Evolutionary conservation across 2,888 invertebrate genomes (phyloP).

Genomic region (Dendrolimus houi): DNA sequence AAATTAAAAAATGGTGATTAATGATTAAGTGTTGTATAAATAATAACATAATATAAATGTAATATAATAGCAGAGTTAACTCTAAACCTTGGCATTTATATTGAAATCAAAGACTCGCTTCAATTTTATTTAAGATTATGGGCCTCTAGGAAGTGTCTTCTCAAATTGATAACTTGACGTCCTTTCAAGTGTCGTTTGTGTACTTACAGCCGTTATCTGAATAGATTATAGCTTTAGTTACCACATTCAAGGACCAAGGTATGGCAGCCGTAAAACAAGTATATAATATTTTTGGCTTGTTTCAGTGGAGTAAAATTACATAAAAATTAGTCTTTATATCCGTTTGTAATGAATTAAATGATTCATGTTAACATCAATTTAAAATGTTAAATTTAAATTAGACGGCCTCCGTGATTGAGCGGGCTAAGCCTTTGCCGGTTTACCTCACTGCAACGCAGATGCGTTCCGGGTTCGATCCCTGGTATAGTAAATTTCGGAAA

Average conservation of each 20-base stretch:
- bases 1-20: too few species aligned
- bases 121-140: not conserved
- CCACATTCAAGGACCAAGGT: not conserved
- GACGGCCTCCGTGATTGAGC: too few species aligned
- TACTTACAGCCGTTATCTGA: not conserved
- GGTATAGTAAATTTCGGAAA: too few species aligned
- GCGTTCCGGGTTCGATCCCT: too few species aligned
- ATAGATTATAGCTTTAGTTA: not conserved
- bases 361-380: too few species aligned
- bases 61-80: not conserved
- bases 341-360: too few species aligned
- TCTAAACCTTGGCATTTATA: not conserved
- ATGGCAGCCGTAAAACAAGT: not conserved
- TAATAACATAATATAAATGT: not conserved
- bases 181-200: not conserved
- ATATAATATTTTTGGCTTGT: not conserved
- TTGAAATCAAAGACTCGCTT: not conserved
- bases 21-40: too few species aligned
- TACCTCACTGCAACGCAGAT: too few species aligned
- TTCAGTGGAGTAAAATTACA: not conserved
- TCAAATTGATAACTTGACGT: not conserved
- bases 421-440: too few species aligned
- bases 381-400: too few species aligned
- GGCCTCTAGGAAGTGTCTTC: not conserved
- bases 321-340: too few species aligned